A percentile compares a stretch with the other conserved stretches of the same genome.
Conservation (phyloP, 1,140 invertebrate species). For the Calephelis virginiensis region DNA sequence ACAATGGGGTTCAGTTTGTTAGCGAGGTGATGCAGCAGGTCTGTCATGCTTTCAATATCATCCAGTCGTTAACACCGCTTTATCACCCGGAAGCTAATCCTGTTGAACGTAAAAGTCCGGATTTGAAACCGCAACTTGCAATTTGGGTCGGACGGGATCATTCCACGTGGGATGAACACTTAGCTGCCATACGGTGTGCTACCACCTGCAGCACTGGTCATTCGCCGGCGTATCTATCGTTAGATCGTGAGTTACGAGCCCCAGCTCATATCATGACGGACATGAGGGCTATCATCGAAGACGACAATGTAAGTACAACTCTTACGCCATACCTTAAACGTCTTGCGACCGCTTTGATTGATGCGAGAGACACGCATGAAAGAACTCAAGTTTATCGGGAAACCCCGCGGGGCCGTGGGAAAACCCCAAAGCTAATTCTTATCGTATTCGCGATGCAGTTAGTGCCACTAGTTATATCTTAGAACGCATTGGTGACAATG, state of each 20-base stretch:
- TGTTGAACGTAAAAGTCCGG: slow-evolving; percentile 61
- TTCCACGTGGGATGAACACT: slow-evolving; percentile 46
- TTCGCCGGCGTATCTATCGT: slow-evolving; percentile 61
- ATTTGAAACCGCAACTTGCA: slow-evolving; percentile 57
- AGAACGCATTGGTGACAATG: not conserved
- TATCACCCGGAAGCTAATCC: slow-evolving; percentile 59
- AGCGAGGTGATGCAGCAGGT: slow-evolving; percentile 37
- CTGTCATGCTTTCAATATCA: slow-evolving; percentile 34
- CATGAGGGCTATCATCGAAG: slow-evolving; percentile 30
- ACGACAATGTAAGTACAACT: slow-evolving; percentile 40
- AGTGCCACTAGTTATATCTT: not conserved
- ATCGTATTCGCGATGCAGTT: not conserved
- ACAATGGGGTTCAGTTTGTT: no score
- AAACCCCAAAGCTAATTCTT: not conserved
- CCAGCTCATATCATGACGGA: slow-evolving; percentile 30
- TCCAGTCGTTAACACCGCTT: slow-evolving; percentile 42
- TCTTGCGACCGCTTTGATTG: slow-evolving; percentile 25
- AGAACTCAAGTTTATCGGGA: slow-evolving; percentile 29
- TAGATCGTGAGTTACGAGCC: slow-evolving; percentile 46
- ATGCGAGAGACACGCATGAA: slow-evolving; percentile 34
- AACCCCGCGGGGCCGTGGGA: slow-evolving; percentile 16
- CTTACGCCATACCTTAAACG: slow-evolving; percentile 29
- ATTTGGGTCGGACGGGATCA: slow-evolving; percentile 53
- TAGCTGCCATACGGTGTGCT: slow-evolving; percentile 57
- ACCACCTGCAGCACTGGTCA: slow-evolving; percentile 54